Percentiles rank a stretch among this genome's conserved stretches.
These are phyloP conservation scores for Aleadryas rufinucha DNA, from an alignment of 2,113 vertebrate genomes.

Conservation along the genomic window DNA sequence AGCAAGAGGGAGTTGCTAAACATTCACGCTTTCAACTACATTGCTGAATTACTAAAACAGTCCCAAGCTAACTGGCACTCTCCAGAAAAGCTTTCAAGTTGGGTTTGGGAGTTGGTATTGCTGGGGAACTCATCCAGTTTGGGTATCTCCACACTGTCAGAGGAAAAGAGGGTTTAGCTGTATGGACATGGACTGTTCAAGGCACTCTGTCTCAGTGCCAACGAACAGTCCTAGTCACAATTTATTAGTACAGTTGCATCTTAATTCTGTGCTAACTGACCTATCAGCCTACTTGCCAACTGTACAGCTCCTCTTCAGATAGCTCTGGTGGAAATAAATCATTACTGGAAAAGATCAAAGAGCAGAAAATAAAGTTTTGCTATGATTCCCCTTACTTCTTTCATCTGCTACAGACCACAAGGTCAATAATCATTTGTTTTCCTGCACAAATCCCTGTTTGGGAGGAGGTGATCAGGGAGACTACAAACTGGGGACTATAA, in stretches of 20 bases:
- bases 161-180: neutral
- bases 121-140: neutral
- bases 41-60: neutral
- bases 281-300: neutral
- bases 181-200: neutral
- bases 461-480: neutral
- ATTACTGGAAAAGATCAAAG: neutral
- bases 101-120: neutral
- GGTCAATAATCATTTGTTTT: neutral
- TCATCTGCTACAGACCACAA: neutral
- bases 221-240: neutral
- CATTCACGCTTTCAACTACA: neutral
- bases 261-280: neutral
- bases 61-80: neutral
- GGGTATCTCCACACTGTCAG: neutral
- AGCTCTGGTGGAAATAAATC: neutral
- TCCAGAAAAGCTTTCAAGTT: neutral
- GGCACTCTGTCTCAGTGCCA: neutral
- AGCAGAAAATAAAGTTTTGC: neutral
- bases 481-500: neutral
- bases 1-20: neutral
- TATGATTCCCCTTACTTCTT: neutral
- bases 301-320: neutral
- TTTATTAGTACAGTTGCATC: neutral
- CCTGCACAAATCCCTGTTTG: neutral